Percentiles rank a stretch among this genome's conserved stretches.
Conservation (phyloP, 2,797 vertebrate species). For the Pelodytes ibericus region DNA sequence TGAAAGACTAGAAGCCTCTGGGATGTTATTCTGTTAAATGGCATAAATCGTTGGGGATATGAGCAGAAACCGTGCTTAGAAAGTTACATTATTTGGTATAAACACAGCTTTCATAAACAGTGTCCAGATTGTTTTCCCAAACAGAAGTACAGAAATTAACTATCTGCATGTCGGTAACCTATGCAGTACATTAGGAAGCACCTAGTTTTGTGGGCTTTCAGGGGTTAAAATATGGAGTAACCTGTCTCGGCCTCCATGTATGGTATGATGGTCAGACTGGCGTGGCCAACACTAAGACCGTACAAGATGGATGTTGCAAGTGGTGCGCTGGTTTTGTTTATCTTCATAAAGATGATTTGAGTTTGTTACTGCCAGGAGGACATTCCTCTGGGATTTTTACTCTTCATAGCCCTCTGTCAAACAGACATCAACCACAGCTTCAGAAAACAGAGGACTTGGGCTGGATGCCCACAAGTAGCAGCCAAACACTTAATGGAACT, state of each 20-base stretch:
- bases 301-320: not conserved
- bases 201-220: not conserved
- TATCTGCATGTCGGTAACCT: not conserved
- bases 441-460: constrained; percentile 66
- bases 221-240: not conserved
- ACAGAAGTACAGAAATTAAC: constrained; percentile 17
- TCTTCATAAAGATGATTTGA: constrained; percentile 58
- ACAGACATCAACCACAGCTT: constrained; percentile 63
- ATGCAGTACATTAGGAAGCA: not conserved
- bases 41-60: too few species aligned
- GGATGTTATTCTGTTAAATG: too few species aligned
- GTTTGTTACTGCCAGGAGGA: constrained; percentile 62
- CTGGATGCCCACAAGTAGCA: constrained; percentile 66
- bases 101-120: constrained; percentile 24
- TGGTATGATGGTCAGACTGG: constrained; percentile 26
- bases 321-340: constrained; percentile 44
- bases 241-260: constrained; percentile 14
- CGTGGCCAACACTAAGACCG: not conserved
- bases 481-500: constrained; percentile 69
- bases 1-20: too few species aligned
- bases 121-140: constrained; percentile 56
- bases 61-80: too few species aligned
- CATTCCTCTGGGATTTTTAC: constrained; percentile 62
- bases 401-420: constrained; percentile 63
- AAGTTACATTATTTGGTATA: too few species aligned